Base-by-base conservation (phyloP, 1,140 invertebrate genomes). In the Euwallacea fornicatus region DNA sequence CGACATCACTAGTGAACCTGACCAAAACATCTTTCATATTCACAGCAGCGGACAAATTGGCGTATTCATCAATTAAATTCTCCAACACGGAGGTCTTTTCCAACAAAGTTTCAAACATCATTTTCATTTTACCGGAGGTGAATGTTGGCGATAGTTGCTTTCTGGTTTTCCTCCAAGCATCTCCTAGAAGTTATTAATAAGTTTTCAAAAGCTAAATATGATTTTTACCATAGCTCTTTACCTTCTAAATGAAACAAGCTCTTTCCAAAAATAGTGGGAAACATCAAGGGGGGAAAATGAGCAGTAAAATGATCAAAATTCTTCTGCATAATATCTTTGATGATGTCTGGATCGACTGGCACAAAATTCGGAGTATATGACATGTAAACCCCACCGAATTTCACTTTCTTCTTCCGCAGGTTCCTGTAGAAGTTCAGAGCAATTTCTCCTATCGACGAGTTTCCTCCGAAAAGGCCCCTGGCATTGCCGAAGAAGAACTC, bases 91-190 rank as follows among this genome's bases (percentile, higher is more conserved):
- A 33, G 1, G 71, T 73, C 66, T 76, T 79, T 21, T 76, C 58
- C 15, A 63, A 42, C 6, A 81, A 71, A 0, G 74, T 76, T 21
- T 73, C 47, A 50, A 79, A 80, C 83, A 87, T 85, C 73, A 78
- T 78, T 82, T 77, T 78, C 68, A 76, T 76, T 72, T 83, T 84
- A 0, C 81, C 80, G 42, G 82, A 81, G 0, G 85, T 82, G 73
- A 86, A 86, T 4, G 84, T 82, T 15, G 83, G 83, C 2, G 80
- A 82, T 42, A 86, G 62, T 66, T 82, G 81, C 4, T 47, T 67
- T 61, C 85, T 72, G 4, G 85, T 70, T 59, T 77, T 74, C 72
- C 81, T 84, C 85, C 85, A 86, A 54, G 78, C 71, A 46, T 80
- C 71, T 13, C 83, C 84, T 11, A 33, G 4, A 33, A 33, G 21